Evolutionary conservation across 2,888 invertebrate species (phyloP).

Genomic region (Apotomis capreana): DNA sequence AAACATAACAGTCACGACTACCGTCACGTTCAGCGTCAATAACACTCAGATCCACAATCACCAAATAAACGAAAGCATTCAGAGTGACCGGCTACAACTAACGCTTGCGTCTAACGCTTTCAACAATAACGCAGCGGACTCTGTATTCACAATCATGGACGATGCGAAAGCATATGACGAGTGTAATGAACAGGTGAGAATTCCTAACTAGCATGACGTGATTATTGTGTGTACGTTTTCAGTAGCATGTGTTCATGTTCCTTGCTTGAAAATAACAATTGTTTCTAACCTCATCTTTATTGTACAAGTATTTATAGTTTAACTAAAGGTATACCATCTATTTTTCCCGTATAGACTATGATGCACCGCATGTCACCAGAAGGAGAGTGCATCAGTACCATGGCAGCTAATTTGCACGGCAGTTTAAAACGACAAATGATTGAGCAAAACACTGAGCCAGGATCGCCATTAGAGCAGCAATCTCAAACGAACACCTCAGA

Average conservation of each 20-base stretch:
- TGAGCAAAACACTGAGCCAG: slow-evolving; percentile 72
- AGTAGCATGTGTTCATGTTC: slow-evolving; percentile 28
- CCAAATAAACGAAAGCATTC: slow-evolving; percentile 78
- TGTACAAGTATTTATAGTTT: slow-evolving; percentile 24
- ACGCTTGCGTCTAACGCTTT: slow-evolving; percentile 80
- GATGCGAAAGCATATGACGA: slow-evolving; percentile 66
- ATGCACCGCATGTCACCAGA: slow-evolving; percentile 88
- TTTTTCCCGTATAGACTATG: slow-evolving; percentile 84
- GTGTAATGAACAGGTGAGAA: slow-evolving; percentile 74
- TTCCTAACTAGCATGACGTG: slow-evolving; percentile 37
- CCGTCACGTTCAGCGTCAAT: slow-evolving; percentile 92
- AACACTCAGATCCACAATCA: slow-evolving; percentile 81
- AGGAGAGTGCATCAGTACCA: slow-evolving; percentile 85
- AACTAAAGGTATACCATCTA: slow-evolving; percentile 62
- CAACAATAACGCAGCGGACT: slow-evolving; percentile 73
- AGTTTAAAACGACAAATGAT: slow-evolving; percentile 84
- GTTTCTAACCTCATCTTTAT: slow-evolving; percentile 31
- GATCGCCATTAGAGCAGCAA: slow-evolving; percentile 73
- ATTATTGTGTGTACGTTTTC: slow-evolving; percentile 34
- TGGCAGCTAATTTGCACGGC: slow-evolving; percentile 86
- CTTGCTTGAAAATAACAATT: slow-evolving; percentile 33
- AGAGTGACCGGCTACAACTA: slow-evolving; percentile 79
- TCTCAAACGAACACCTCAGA: slow-evolving; percentile 75
- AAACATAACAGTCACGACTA: slow-evolving; percentile 93
- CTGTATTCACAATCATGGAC: slow-evolving; percentile 69